phyloP scores from a whole-genome alignment of 1,140 invertebrate genomes.

The Teleopsis dalmanni region DNA sequence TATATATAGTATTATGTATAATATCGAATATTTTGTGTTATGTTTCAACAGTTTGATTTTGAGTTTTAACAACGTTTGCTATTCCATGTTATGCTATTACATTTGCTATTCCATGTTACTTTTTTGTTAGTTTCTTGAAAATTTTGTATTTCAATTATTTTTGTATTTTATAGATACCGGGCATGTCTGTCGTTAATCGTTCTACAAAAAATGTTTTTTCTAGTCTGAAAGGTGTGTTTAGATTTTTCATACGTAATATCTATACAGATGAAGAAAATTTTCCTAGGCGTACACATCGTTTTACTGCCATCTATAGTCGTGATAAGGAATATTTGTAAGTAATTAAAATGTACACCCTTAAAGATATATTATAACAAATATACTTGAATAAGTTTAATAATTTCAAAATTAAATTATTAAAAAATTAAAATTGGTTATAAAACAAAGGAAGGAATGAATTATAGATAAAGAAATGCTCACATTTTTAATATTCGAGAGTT shows the following conservation, averaged over 20 bases:
- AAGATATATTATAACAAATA: too few species aligned
- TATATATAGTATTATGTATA: too few species aligned
- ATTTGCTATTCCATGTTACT: too few species aligned
- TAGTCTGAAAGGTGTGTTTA: conserved; percentile 53
- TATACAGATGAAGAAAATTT: conserved; percentile 60
- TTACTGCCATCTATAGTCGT: conserved; percentile 75
- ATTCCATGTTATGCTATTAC: too few species aligned
- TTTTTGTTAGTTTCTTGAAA: neutral
- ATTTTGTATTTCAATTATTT: neutral
- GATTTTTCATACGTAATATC: conserved; percentile 53
- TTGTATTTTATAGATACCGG: conserved; percentile 51
- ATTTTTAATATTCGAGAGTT: too few species aligned
- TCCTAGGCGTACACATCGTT: conserved; percentile 61
- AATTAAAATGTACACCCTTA: too few species aligned
- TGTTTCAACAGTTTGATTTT: too few species aligned
- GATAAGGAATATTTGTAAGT: conserved; percentile 83
- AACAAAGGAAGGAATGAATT: too few species aligned
- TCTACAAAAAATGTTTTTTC: conserved; percentile 56
- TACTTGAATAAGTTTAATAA: neutral
- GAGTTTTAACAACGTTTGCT: neutral
- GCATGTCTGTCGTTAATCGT: conserved; percentile 51
- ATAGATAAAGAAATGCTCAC: too few species aligned
- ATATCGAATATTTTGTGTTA: too few species aligned
- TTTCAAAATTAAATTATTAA: conserved; percentile 10
- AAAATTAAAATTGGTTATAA: neutral